A percentile compares a stretch with the other conserved stretches of the same genome.
These are phyloP conservation scores for Papilio machaon DNA, from an alignment of 1,140 invertebrate species.

Conservation along the genomic window DNA sequence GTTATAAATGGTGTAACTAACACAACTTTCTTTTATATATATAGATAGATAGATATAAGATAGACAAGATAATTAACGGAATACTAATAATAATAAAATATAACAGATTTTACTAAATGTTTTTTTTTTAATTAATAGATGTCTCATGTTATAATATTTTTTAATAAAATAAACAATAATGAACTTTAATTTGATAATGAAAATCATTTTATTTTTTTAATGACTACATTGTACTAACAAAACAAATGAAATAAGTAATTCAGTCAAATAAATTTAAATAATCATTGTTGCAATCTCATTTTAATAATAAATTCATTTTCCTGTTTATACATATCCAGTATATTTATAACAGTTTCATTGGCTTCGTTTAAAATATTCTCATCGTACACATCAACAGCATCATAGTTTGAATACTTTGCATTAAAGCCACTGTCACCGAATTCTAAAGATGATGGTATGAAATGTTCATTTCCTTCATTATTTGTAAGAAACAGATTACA, in stretches of 20 bases:
- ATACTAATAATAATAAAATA: too few species aligned
- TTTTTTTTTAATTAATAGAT: constrained; percentile 20
- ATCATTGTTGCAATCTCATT: constrained; percentile 37
- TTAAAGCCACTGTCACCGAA: constrained; percentile 69
- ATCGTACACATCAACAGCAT: constrained; percentile 43
- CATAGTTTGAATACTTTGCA: constrained; percentile 59
- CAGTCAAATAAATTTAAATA: background rate
- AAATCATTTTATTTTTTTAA: background rate
- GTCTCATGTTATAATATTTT: background rate
- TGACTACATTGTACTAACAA: too few species aligned
- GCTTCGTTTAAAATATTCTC: constrained; percentile 46
- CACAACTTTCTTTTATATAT: too few species aligned
- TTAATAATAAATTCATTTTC: constrained; percentile 55
- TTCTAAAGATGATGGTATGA: constrained; percentile 55
- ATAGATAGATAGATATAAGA: too few species aligned
- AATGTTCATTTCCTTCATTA: constrained; percentile 35
- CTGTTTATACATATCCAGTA: constrained; percentile 62
- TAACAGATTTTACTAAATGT: too few species aligned
- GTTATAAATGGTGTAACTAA: too few species aligned
- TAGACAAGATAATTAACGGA: too few species aligned
- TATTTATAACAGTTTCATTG: constrained; percentile 47
- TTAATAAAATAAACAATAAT: background rate
- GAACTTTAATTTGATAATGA: background rate
- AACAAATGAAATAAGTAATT: constrained; percentile 11
- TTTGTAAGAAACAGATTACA: constrained; percentile 54